Evolutionary conservation across 2,797 vertebrate species (phyloP).

Genomic region (Lagodon rhomboides): DNA sequence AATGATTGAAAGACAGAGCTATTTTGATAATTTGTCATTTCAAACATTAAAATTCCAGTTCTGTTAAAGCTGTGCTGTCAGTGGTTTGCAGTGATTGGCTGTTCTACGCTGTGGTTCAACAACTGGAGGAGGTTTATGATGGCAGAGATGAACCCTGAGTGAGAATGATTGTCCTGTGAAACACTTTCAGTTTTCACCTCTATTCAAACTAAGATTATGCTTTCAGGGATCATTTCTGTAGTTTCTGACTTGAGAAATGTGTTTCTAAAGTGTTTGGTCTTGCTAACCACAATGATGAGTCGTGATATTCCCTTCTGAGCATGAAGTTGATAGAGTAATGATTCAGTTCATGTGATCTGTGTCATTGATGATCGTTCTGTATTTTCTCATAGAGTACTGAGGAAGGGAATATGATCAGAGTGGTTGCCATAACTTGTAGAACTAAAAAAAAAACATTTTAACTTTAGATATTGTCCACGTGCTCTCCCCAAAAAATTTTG

Average conservation of each 20-base stretch:
- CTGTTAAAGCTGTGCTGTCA: no score
- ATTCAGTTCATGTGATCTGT: neutral
- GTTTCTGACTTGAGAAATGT: neutral
- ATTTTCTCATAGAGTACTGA: neutral
- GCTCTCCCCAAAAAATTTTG: no score
- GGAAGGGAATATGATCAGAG: conserved; percentile 50
- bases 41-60: no score
- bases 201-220: conserved; percentile 23
- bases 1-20: no score
- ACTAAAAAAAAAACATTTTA: no score
- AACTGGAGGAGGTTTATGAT: no score
- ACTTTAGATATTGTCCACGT: no score
- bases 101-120: no score
- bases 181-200: accelerated
- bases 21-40: no score
- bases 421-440: no score
- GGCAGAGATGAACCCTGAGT: conserved; percentile 6
- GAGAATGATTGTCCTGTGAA: neutral
- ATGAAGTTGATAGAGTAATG: neutral
- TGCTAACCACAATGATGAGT: neutral
- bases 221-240: neutral
- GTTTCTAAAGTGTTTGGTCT: conserved; percentile 1
- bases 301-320: neutral
- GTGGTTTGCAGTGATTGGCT: no score
- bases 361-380: neutral